Evolutionary conservation across 2,888 invertebrate species (phyloP).

Genomic region (Mongoloraphidia duomilia): DNA sequence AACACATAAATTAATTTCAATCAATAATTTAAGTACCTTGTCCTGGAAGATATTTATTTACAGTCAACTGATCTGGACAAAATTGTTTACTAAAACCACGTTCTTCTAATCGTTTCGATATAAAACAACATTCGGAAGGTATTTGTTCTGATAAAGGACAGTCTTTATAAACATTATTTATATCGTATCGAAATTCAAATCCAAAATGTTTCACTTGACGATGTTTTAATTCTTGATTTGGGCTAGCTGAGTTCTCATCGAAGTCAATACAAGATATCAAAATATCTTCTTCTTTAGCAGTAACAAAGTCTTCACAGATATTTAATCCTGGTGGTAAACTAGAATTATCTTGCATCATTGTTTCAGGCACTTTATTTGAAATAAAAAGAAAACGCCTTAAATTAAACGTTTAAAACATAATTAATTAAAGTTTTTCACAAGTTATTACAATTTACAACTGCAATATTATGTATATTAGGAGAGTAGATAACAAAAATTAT

Average conservation of each 20-base stretch:
- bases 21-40: slow-evolving; percentile 42
- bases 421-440: too few species aligned
- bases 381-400: too few species aligned
- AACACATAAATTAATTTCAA: too few species aligned
- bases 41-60: slow-evolving; percentile 71
- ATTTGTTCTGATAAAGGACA: slow-evolving; percentile 50
- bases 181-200: slow-evolving; percentile 78
- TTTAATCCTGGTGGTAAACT: slow-evolving; percentile 52
- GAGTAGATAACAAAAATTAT: too few species aligned
- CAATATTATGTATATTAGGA: too few species aligned
- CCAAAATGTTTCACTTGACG: slow-evolving; percentile 83
- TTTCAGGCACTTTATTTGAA: slow-evolving; percentile 8
- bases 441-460: too few species aligned
- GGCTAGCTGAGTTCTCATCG: slow-evolving; percentile 20
- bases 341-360: slow-evolving; percentile 18
- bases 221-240: slow-evolving; percentile 48
- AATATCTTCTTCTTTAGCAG: slow-evolving; percentile 45
- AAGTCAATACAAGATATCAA: slow-evolving; percentile 46
- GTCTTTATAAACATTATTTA: slow-evolving; percentile 66
- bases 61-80: slow-evolving; percentile 68
- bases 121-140: slow-evolving; percentile 50
- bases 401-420: too few species aligned
- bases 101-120: slow-evolving; percentile 43
- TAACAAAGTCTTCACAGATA: slow-evolving; percentile 57
- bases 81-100: slow-evolving; percentile 27